Conservation (phyloP, 2,888 invertebrate species). For the Catocala sponsa region DNA sequence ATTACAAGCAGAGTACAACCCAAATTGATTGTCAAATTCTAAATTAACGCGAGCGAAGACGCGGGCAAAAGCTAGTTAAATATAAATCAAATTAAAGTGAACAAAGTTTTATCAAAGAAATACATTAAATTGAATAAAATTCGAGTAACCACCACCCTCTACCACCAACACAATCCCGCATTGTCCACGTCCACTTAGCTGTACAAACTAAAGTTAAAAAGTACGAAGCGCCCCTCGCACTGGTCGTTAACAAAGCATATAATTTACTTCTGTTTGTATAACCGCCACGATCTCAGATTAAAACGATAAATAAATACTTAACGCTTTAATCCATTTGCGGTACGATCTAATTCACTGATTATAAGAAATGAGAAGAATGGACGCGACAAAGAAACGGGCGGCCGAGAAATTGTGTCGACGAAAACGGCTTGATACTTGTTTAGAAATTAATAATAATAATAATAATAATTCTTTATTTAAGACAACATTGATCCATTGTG, state of each 20-base stretch:
- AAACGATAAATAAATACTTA: constrained; percentile 85
- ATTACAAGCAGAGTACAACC: no score
- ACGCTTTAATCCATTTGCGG: constrained; percentile 81
- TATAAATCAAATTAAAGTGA: no score
- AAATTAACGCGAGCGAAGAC: no score
- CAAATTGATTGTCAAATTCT: no score
- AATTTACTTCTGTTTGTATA: constrained; percentile 82
- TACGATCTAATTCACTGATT: constrained; percentile 74
- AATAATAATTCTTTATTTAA: no score
- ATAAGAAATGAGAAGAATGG: constrained; percentile 72
- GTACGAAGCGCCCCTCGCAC: constrained; percentile 34
- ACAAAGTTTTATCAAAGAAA: no score
- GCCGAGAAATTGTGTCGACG: constrained; percentile 9
- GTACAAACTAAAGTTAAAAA: constrained; percentile 46
- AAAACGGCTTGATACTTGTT: constrained; percentile 57
- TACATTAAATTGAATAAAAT: neutral
- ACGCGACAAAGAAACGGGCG: constrained; percentile 55
- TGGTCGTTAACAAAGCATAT: constrained; percentile 72
- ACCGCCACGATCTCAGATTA: constrained; percentile 78
- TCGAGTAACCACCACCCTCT: constrained; percentile 5
- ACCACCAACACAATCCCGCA: constrained; percentile 42
- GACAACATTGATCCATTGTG: no score
- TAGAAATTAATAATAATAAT: no score
- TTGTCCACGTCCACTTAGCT: constrained; percentile 33
- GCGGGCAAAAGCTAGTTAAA: no score